These are phyloP conservation scores for Psittacula derbiana DNA, from an alignment of 2,797 vertebrate species.

Conservation along the genomic window DNA sequence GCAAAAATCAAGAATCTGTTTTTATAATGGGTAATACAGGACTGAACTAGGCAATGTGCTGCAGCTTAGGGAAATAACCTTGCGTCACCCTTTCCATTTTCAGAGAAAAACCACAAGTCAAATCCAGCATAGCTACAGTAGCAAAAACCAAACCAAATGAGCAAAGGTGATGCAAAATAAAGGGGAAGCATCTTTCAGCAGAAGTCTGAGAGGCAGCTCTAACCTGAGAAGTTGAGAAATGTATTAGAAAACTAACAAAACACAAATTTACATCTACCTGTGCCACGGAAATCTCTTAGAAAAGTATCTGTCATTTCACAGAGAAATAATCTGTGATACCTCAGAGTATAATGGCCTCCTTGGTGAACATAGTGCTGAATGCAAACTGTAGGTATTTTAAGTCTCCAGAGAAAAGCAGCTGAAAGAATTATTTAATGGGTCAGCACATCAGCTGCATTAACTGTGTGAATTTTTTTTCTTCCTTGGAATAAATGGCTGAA, in stretches of 20 bases:
- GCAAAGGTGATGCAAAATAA: neutral
- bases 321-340: neutral
- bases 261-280: neutral
- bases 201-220: neutral
- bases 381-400: neutral
- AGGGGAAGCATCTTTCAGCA: neutral
- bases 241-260: neutral
- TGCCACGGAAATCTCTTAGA: neutral
- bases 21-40: neutral
- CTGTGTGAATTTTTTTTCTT: neutral
- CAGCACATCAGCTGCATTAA: conserved; percentile 32
- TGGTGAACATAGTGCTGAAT: neutral
- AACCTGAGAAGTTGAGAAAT: neutral
- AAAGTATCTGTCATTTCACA: neutral
- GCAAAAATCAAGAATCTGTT: neutral
- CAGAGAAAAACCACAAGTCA: neutral
- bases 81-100: neutral
- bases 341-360: neutral
- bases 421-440: conserved; percentile 9
- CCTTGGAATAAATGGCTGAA: neutral
- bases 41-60: neutral
- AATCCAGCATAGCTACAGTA: neutral
- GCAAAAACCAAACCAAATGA: neutral
- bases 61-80: neutral
- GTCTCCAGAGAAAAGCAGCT: neutral